phyloP scores from a whole-genome alignment of 92 coral and sea anemone genomes.

The Plumapathes pennacea region DNA sequence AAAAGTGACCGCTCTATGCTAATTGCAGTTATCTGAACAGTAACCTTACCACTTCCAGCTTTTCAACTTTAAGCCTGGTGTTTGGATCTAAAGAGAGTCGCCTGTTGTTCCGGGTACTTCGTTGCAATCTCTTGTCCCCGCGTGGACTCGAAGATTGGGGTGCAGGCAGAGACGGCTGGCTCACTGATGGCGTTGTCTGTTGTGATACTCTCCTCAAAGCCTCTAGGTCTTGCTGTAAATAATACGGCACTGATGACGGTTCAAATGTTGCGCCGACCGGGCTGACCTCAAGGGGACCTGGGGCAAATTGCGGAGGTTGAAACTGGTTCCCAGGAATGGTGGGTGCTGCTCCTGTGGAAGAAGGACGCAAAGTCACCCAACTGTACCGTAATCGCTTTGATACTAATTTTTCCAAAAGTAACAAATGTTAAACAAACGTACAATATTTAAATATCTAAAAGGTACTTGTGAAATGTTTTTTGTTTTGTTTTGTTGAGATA shows the following conservation, averaged over 20 bases:
- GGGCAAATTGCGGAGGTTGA: constrained; percentile 6
- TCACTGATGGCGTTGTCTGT: constrained; percentile 41
- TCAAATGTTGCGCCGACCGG: constrained; percentile 72
- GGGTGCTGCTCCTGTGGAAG: constrained; percentile 30
- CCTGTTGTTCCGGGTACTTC: constrained; percentile 65
- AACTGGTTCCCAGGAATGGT: not conserved
- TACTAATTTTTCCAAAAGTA: too few species aligned
- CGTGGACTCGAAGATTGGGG: constrained; percentile 16
- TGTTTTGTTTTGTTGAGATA: too few species aligned
- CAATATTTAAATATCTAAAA: too few species aligned
- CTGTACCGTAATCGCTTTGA: too few species aligned
- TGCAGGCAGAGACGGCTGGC: constrained; percentile 41
- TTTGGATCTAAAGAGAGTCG: constrained; percentile 94
- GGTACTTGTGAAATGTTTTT: too few species aligned
- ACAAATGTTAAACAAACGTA: too few species aligned
- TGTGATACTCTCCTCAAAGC: constrained; percentile 68
- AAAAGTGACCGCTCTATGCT: too few species aligned
- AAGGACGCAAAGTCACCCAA: too few species aligned
- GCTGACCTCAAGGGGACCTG: constrained; percentile 63
- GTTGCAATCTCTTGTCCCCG: constrained; percentile 46
- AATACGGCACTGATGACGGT: constrained; percentile 89
- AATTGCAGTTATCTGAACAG: too few species aligned
- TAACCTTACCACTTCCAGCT: constrained; percentile 88
- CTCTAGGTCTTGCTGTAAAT: constrained; percentile 94
- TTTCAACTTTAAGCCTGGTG: constrained; percentile 84